phyloP scores from a whole-genome alignment of 2,113 vertebrate species.

The Okapia johnstoni region DNA sequence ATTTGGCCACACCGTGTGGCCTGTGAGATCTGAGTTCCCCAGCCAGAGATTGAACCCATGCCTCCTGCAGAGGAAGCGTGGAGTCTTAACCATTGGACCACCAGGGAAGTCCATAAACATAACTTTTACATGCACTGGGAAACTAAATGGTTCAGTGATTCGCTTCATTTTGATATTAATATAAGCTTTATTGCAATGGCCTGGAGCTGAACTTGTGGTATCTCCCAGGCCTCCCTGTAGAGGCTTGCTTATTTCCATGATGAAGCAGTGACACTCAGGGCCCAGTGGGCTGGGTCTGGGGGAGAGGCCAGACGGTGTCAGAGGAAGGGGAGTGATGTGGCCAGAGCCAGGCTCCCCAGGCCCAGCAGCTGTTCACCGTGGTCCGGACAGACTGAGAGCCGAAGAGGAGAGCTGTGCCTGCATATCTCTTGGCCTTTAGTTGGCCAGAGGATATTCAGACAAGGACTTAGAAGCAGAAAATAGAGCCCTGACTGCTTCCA shows the following conservation, averaged over 20 bases:
- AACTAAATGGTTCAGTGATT: neutral
- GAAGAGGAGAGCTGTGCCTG: neutral
- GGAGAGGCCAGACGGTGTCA: neutral
- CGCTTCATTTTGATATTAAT: neutral
- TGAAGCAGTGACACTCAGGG: neutral
- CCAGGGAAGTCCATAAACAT: neutral
- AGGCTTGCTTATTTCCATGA: neutral
- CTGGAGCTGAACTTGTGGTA: neutral
- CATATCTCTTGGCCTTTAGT: neutral
- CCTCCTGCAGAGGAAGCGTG: neutral
- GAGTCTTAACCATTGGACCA: neutral
- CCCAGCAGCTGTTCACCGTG: neutral
- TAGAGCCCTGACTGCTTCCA: neutral
- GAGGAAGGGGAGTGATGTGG: too few species aligned
- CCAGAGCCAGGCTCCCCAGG: neutral
- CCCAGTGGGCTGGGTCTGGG: neutral
- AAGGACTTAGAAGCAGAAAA: neutral
- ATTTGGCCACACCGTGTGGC: accelerated
- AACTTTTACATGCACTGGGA: neutral
- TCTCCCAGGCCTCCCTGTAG: neutral
- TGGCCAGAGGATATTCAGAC: neutral
- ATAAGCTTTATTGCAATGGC: neutral
- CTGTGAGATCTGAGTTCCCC: neutral
- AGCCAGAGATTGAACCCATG: neutral
- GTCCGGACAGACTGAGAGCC: neutral